These are phyloP conservation scores for Syrista parreyssii DNA, from an alignment of 2,888 invertebrate genomes.

Conservation along the genomic window DNA sequence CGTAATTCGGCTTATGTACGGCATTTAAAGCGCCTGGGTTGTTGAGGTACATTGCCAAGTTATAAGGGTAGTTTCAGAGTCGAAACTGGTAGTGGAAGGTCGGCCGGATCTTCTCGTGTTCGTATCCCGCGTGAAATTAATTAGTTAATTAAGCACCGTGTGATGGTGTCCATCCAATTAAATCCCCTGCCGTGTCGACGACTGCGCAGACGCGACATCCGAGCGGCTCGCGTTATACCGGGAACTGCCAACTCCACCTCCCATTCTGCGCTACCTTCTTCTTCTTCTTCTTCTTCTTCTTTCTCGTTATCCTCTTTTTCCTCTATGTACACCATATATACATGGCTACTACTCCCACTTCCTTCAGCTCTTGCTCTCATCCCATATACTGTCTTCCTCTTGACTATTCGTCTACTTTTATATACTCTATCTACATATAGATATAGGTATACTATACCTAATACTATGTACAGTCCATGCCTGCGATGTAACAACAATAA, in stretches of 20 bases:
- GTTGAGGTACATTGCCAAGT: background rate
- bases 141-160: conserved; percentile 63
- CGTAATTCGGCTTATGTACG: background rate
- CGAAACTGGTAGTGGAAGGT: conserved; percentile 1
- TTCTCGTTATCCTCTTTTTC: conserved; percentile 10
- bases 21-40: background rate
- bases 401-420: background rate
- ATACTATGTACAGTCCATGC: background rate
- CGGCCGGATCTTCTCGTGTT: conserved; percentile 42
- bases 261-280: conserved; percentile 8
- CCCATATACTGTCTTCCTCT: background rate
- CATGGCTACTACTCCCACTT: background rate
- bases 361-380: conserved; percentile 11
- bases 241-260: conserved; percentile 29
- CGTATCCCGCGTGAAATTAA: conserved; percentile 59
- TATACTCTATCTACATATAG: background rate
- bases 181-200: conserved; percentile 49
- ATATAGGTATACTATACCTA: background rate
- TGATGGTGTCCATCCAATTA: conserved; percentile 62
- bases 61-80: conserved; percentile 1
- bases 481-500: background rate
- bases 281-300: conserved; percentile 8
- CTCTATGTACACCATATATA: background rate
- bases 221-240: conserved; percentile 42
- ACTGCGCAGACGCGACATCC: conserved; percentile 49